A percentile compares a stretch with the other conserved stretches of the same genome.
These are phyloP conservation scores for Leptinotarsa lineolata DNA, from an alignment of 1,140 invertebrate genomes.

Conservation along the genomic window DNA sequence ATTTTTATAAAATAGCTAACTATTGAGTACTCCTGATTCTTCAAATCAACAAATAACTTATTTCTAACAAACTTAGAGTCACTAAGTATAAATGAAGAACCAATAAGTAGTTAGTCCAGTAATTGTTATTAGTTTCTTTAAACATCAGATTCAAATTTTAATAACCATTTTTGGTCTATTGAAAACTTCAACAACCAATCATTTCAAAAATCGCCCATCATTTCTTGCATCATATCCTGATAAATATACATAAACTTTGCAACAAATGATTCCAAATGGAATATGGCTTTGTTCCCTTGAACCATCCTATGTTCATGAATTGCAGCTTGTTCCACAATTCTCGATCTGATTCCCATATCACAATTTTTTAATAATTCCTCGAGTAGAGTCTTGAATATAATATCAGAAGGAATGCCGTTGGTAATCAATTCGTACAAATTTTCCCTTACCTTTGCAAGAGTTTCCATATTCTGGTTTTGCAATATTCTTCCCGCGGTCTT, in stretches of 20 bases:
- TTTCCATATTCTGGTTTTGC: conserved; percentile 83
- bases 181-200: no score
- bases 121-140: no score
- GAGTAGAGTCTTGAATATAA: conserved; percentile 90
- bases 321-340: conserved; percentile 84
- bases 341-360: conserved; percentile 85
- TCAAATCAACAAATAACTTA: no score
- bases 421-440: conserved; percentile 92
- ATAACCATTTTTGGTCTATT: no score
- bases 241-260: conserved; percentile 96
- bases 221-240: conserved; percentile 36
- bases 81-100: no score
- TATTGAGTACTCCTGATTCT: no score
- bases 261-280: conserved; percentile 96
- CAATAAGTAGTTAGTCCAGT: no score
- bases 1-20: no score
- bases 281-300: conserved; percentile 91
- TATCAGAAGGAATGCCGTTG: conserved; percentile 91
- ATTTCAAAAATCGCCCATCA: conserved; percentile 23
- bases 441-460: conserved; percentile 81
- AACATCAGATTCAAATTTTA: no score
- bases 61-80: no score
- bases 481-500: conserved; percentile 89
- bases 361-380: conserved; percentile 86
- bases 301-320: conserved; percentile 89